Conservation (phyloP, 2,797 vertebrate species). For the Mormyrus hasselquistii region DNA sequence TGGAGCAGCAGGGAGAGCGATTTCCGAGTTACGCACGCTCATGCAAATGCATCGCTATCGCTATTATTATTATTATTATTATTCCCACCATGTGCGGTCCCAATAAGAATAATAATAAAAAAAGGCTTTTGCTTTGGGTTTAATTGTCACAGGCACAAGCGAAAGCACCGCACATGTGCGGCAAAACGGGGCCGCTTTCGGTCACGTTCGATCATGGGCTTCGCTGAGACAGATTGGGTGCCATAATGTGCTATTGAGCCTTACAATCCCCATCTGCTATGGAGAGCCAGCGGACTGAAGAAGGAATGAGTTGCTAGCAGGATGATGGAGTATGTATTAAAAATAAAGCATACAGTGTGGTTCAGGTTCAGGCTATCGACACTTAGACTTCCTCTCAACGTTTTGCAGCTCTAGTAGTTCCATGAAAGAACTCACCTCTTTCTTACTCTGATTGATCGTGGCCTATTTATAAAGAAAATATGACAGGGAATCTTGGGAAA, state of each 20-base stretch:
- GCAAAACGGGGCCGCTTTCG: constrained; percentile 37
- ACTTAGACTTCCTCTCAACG: neutral
- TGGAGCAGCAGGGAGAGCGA: constrained; percentile 18
- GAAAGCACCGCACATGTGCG: constrained; percentile 38
- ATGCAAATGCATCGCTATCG: neutral
- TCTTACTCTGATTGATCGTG: neutral
- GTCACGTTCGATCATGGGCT: constrained; percentile 45
- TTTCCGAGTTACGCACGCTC: neutral
- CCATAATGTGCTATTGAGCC: constrained; percentile 64
- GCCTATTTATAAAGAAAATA: neutral
- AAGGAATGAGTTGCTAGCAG: constrained; percentile 46
- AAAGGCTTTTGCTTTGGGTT: constrained; percentile 51
- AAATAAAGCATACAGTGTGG: constrained; percentile 59
- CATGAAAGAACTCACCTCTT: neutral
- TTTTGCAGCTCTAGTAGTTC: constrained; percentile 13
- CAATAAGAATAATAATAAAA: constrained; percentile 43
- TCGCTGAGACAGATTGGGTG: constrained; percentile 62
- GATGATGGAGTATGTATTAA: constrained; percentile 70
- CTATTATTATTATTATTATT: neutral
- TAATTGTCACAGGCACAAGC: constrained; percentile 50
- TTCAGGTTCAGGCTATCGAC: neutral
- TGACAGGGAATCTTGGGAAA: neutral
- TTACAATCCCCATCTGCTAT: constrained; percentile 68
- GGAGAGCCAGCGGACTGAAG: constrained; percentile 43
- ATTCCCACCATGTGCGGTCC: constrained; percentile 42